These are phyloP conservation scores for Tenthredo notha DNA, from an alignment of 2,888 invertebrate genomes.

Conservation along the genomic window DNA sequence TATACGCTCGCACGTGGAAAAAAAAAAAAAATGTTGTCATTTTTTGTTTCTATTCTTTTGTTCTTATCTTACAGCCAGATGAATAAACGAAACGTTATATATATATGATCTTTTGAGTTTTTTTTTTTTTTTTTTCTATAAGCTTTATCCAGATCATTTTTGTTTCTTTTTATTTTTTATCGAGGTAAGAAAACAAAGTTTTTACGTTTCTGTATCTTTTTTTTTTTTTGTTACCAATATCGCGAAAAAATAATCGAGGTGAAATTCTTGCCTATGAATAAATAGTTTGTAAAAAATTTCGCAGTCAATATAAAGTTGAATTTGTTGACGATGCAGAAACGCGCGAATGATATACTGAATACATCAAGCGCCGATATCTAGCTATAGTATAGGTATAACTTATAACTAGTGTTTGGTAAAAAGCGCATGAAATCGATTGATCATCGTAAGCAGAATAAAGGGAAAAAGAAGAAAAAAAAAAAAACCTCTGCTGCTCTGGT, in stretches of 20 bases:
- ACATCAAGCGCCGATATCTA: neutral
- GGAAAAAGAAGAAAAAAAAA: neutral
- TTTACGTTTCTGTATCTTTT: neutral
- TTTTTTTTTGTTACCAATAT: neutral
- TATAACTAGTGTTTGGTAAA: neutral
- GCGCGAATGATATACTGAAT: neutral
- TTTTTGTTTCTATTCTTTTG: neutral
- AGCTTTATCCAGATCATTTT: neutral
- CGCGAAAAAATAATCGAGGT: neutral
- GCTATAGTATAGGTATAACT: neutral
- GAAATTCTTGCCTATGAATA: neutral
- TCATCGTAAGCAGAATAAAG: neutral
- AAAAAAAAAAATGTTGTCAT: neutral
- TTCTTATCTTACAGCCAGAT: neutral
- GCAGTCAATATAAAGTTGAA: neutral
- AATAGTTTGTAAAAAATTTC: neutral
- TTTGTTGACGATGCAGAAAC: neutral
- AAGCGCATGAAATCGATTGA: neutral
- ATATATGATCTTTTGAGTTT: neutral
- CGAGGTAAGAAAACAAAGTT: neutral
- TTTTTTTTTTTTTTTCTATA: neutral
- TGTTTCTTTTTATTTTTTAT: too few species aligned
- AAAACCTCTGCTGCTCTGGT: neutral
- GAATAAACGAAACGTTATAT: neutral
- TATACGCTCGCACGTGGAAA: neutral